Evolutionary conservation across 2,888 invertebrate genomes (phyloP), one percentile per base, ranked within the genome.

Genomic region (Mechanitis messenoides): DNA sequence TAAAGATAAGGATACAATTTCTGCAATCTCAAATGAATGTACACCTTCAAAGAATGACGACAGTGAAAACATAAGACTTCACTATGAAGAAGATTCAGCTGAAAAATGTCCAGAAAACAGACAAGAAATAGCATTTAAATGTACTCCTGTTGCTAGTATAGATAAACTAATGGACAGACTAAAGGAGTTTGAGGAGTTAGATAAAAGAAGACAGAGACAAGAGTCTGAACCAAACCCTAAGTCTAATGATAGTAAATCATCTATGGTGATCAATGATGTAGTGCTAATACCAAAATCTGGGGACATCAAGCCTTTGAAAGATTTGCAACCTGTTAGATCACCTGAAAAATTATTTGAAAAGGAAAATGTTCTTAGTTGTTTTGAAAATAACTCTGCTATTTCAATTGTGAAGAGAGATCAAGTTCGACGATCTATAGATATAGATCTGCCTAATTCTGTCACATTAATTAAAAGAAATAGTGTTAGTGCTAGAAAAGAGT

Each of bases 311-410:
- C 84, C 82, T 7, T 66, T 90, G 11, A 90, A 89, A 75, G 89
- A 90, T 64, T 83, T 89, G 42, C 91, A 90, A 64, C 79, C 89
- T 20, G 83, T 84, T 9, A 80, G 83, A 62, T 84, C 88, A 6
- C 88, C 88, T n/a, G 90, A 88, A 66, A 84, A 75, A 71, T 74
- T 84, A 47, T 74, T 88, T 35, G 85, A 89, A 71, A 91, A 91
- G 66, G 90, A 90, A 68, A 90, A 88, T 72, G 81, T 91, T 31
- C 72, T 91, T 45, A 90, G 89, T 70, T 90, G 90, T 69, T 90
- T 91, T 68, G 91, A 91, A 75, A 91, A 90, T 67, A 91, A 91
- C 72, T 88, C 90, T 1, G 90, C 90, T 42, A 90, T 91, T 69
- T 91, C 91, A 60, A 89, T 91, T 72, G 84, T 90, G 9, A 90